Conservation (phyloP, 1,140 invertebrate genomes). For the Zaprionus capensis region DNA sequence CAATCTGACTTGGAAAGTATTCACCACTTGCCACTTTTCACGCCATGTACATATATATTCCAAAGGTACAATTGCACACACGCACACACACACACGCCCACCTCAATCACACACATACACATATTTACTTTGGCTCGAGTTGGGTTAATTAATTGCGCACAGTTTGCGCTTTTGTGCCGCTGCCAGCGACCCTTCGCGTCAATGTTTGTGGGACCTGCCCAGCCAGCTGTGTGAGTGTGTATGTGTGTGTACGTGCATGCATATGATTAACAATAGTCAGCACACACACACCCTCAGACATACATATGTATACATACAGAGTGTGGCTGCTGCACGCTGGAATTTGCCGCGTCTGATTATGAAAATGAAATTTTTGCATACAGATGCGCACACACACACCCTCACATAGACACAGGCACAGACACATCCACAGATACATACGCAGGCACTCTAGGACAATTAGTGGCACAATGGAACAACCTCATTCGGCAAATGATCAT, state of each 20-base stretch:
- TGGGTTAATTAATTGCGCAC: slow-evolving; percentile 48
- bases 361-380: slow-evolving; percentile 69
- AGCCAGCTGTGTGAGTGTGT: slow-evolving; percentile 13
- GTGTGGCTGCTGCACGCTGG: slow-evolving; percentile 9
- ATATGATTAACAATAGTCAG: slow-evolving; percentile 14
- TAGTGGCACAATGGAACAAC: slow-evolving; percentile 44
- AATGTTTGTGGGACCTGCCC: slow-evolving; percentile 17
- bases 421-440: slow-evolving; percentile 11
- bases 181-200: slow-evolving; percentile 29
- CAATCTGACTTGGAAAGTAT: neutral
- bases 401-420: neutral
- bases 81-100: neutral
- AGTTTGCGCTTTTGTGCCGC: slow-evolving; percentile 45
- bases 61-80: neutral
- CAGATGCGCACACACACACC: slow-evolving; percentile 12
- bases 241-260: slow-evolving; percentile 11
- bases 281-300: slow-evolving; percentile 11
- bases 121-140: slow-evolving; percentile 10
- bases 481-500: slow-evolving; percentile 46
- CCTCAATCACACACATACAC: neutral
- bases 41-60: neutral
- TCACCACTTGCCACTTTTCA: neutral
- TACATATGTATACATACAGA: neutral
- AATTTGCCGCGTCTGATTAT: slow-evolving; percentile 53
- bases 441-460: neutral